These are phyloP conservation scores for Diaphora mendica DNA, from an alignment of 2,888 invertebrate species.

Conservation along the genomic window DNA sequence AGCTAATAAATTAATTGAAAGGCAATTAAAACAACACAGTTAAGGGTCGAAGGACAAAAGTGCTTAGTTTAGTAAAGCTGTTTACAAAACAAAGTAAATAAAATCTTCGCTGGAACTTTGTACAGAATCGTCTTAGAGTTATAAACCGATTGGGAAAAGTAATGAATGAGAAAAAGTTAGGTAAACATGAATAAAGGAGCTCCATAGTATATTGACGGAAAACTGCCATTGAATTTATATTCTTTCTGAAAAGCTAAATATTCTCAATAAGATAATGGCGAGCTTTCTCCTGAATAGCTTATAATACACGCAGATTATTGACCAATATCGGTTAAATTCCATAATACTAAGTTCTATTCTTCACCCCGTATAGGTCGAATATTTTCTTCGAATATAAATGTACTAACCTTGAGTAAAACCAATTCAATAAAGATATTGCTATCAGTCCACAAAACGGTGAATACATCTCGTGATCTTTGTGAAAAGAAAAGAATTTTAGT, in stretches of 20 bases:
- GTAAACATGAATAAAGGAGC: not conserved
- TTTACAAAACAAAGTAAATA: not conserved
- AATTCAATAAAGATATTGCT: not conserved
- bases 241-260: not conserved
- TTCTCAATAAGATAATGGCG: not conserved
- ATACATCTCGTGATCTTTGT: not conserved
- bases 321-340: not conserved
- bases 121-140: not conserved
- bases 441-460: not conserved
- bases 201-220: not conserved
- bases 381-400: not conserved
- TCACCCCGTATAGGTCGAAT: not conserved
- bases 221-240: not conserved
- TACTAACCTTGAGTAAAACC: not conserved
- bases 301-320: not conserved
- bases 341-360: not conserved
- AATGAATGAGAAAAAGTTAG: not conserved
- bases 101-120: not conserved
- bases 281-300: not conserved
- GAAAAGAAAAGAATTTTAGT: not conserved
- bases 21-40: not conserved
- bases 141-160: not conserved
- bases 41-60: not conserved
- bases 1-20: not conserved
- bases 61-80: not conserved